Conservation (phyloP, 2,888 invertebrate genomes). For the Megalurothrips usitatus region DNA sequence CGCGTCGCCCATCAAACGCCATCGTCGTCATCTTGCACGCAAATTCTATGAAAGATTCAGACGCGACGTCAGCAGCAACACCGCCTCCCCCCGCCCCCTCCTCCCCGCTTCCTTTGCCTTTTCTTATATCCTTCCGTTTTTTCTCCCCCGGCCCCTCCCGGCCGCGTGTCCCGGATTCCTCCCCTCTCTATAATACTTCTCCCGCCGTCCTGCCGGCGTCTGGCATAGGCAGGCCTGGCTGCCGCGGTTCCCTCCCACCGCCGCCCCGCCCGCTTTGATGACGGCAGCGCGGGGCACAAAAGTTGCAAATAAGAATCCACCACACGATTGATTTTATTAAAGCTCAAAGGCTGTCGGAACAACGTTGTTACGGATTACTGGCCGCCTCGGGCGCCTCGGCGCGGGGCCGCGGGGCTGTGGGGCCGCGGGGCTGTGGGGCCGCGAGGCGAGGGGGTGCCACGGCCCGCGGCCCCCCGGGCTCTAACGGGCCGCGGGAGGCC, state of each 20-base stretch:
- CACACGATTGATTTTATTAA: slow-evolving; percentile 11
- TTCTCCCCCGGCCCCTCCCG: background rate
- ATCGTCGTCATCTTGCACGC: too few species aligned
- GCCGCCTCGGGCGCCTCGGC: background rate
- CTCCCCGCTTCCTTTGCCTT: background rate
- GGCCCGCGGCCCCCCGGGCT: background rate
- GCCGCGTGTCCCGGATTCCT: too few species aligned
- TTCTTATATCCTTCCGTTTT: background rate
- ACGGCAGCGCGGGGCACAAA: background rate
- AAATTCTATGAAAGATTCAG: background rate
- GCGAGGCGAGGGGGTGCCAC: background rate
- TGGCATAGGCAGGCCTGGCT: too few species aligned
- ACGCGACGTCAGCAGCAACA: background rate
- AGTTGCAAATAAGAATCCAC: background rate
- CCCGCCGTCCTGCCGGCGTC: too few species aligned
- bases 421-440: too few species aligned
- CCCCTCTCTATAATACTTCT: background rate
- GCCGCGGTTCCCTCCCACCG: background rate
- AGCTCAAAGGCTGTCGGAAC: background rate
- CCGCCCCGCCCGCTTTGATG: background rate
- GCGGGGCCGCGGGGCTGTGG: background rate
- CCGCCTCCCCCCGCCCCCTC: background rate
- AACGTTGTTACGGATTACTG: background rate
- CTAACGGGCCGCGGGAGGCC: background rate
- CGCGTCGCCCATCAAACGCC: too few species aligned